phyloP scores from a whole-genome alignment of 23 tunicate species.

The Halocynthia aurantium region DNA sequence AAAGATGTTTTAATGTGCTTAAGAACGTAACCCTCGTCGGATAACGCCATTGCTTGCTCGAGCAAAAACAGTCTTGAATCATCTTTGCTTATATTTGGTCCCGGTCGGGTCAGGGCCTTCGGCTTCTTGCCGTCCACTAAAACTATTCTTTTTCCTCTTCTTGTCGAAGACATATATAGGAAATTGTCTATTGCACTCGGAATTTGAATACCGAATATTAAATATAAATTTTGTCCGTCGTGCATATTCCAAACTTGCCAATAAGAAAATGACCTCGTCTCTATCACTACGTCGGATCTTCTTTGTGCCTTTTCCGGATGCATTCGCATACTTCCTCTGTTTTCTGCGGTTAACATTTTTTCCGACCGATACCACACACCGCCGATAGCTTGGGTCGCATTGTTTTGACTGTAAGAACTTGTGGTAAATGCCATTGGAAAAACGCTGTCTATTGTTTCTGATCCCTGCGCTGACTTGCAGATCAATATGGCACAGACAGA shows the following conservation, averaged over 20 bases:
- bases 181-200: neutral
- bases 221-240: neutral
- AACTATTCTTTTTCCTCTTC: neutral
- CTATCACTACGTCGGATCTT: slow-evolving; percentile 7
- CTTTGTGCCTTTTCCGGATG: neutral
- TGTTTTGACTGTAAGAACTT: neutral
- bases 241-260: slow-evolving; percentile 6
- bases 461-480: neutral
- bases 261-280: neutral
- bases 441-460: neutral
- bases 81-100: neutral
- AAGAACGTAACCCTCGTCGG: neutral
- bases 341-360: neutral
- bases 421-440: neutral
- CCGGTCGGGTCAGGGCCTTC: neutral
- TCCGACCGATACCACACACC: neutral
- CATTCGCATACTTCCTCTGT: neutral
- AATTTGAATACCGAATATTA: neutral
- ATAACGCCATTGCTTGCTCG: neutral
- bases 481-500: slow-evolving; percentile 5
- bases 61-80: slow-evolving; percentile 6
- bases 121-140: neutral
- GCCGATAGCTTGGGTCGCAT: neutral
- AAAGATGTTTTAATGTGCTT: neutral
- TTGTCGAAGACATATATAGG: neutral